Conservation (phyloP, 2,113 vertebrate genomes). For the Neotragus moschatus region DNA sequence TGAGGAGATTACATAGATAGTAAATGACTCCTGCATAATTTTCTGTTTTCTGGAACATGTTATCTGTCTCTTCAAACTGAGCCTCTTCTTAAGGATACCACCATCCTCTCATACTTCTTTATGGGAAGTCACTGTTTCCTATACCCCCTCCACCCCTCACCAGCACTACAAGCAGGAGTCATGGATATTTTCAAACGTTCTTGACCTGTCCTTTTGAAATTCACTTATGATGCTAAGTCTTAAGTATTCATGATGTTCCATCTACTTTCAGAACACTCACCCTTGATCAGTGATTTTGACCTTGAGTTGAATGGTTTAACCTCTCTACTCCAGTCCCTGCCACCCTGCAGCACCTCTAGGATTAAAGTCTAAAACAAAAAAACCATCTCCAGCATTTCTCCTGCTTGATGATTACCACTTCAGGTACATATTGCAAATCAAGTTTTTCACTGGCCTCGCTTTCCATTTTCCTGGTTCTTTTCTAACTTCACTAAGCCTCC, state of each 20-base stretch:
- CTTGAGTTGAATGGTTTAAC: not conserved
- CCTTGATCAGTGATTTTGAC: not conserved
- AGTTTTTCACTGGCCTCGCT: not conserved
- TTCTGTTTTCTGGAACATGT: not conserved
- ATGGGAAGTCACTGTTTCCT: not conserved
- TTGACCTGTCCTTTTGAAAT: not conserved
- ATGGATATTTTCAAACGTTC: not conserved
- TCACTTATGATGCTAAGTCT: not conserved
- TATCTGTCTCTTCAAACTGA: not conserved
- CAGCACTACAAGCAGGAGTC: not conserved
- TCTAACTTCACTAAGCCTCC: not conserved
- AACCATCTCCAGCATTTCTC: not conserved
- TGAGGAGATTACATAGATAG: not conserved
- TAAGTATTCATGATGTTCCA: not conserved
- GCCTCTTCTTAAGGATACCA: not conserved
- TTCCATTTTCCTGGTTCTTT: not conserved
- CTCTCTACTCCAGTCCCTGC: not conserved
- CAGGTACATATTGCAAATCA: not conserved
- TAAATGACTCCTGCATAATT: not conserved
- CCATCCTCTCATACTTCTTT: not conserved
- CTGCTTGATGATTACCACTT: not conserved
- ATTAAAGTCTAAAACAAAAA: not conserved
- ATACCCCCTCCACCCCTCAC: accelerated
- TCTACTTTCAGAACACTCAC: not conserved
- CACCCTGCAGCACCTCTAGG: not conserved